Percentiles rank a stretch among this genome's conserved stretches.
These are phyloP conservation scores for Cydia pomonella DNA, from an alignment of 1,140 invertebrate genomes.

Conservation along the genomic window DNA sequence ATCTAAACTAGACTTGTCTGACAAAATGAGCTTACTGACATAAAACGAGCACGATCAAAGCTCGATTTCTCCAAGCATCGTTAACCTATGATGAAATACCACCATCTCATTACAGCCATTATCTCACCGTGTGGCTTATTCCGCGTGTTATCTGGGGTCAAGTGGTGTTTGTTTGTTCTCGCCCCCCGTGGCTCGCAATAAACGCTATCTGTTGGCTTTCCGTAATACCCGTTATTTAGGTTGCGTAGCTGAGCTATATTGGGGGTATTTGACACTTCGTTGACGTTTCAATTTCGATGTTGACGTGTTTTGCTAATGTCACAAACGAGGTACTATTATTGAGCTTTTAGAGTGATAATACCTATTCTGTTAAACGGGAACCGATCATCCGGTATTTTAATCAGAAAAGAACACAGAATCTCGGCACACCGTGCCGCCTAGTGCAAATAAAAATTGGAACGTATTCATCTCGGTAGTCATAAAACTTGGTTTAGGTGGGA, in stretches of 20 bases:
- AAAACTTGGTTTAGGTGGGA: too few relatives aligned
- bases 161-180: slow-evolving; percentile 13
- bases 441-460: neutral
- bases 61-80: neutral
- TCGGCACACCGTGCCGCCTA: too few relatives aligned
- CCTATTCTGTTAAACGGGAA: neutral
- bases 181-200: slow-evolving; percentile 1
- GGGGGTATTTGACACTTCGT: slow-evolving; percentile 9
- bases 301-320: neutral
- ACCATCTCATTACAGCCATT: neutral
- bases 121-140: slow-evolving; percentile 13
- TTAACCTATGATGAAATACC: slow-evolving; percentile 26
- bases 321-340: neutral
- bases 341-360: neutral
- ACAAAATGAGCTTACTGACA: neutral
- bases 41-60: neutral
- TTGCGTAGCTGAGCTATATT: neutral
- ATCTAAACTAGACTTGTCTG: neutral
- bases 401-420: too few relatives aligned
- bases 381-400: too few relatives aligned
- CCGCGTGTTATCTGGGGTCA: slow-evolving; percentile 14
- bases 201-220: slow-evolving; percentile 22
- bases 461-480: too few relatives aligned
- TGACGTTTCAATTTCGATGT: slow-evolving; percentile 8
- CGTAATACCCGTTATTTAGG: slow-evolving; percentile 3